Base-by-base conservation (phyloP, 1,140 invertebrate species). In the Achroia grisella region DNA sequence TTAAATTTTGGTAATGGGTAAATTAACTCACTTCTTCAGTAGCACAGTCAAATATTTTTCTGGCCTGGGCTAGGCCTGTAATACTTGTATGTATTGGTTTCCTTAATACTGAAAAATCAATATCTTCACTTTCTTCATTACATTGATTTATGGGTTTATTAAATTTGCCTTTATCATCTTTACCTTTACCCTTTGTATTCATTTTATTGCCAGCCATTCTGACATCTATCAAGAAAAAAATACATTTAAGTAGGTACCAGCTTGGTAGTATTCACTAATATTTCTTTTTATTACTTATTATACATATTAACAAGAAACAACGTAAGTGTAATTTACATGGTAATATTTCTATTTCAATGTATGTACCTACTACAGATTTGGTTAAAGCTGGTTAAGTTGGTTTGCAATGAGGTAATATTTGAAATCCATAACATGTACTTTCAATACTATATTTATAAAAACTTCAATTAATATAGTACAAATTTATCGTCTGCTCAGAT, bases 41-140 rank as follows among this genome's bases (percentile, higher is more conserved):
- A 15, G 89, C 89, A 58, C 87, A 83, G 65, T 90, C 87, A 75
- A 88, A 89, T 35, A 89, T 85, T 45, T 86, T 86, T 29, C 88
- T 79, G 4, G 89, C 89, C 58, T 92, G 89, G 45, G 83, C 79
- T 64, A 92, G 88, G 23, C 88, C 89, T 23, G 88, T 88, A 34
- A 90, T 66, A 62, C 89, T 90, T 15, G 89, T 91, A 12, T 83
- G 74, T 55, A 92, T 86, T 12, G 90, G 90, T 63, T 90, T 90
- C 54, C 89, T 85, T 36, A 93, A 73, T 34, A 90, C 58, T 42
- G 90, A 88, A 54, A 89, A 85, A 64, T 91, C 90, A 23, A 71
- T 47, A 10, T 79, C 72, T 13, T 86, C 73, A 49, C 52, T 49
- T 44, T 80, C 76, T 48, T 80, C 71, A 61, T 53, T 67, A 37